Conservation (phyloP, 2,797 vertebrate genomes). For the Melopsittacus undulatus region DNA sequence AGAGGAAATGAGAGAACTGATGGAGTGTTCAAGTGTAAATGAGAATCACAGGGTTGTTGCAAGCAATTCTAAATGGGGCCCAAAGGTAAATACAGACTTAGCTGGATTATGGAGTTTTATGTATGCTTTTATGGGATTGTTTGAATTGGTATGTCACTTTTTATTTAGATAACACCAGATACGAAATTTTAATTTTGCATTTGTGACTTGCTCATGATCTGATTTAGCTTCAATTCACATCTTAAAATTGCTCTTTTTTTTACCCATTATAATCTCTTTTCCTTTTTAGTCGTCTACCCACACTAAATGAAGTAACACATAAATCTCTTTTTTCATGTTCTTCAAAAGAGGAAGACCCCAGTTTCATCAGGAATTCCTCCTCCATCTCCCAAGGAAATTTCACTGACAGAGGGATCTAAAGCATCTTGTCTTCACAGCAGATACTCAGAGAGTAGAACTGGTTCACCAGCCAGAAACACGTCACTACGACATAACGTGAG, state of each 20-base stretch:
- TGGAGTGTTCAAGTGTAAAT: constrained; percentile 65
- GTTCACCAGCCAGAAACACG: constrained; percentile 20
- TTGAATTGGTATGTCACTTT: not conserved
- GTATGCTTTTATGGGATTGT: not conserved
- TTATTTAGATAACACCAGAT: not conserved
- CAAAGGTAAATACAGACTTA: constrained; percentile 15
- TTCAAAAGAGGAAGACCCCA: not conserved
- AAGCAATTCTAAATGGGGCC: not conserved
- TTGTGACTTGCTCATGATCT: not conserved
- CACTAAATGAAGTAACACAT: not conserved
- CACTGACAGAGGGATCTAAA: not conserved
- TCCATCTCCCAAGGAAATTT: not conserved
- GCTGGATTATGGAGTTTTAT: not conserved
- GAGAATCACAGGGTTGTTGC: not conserved
- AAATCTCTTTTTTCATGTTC: not conserved
- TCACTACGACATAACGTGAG: not conserved
- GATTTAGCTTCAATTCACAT: not conserved
- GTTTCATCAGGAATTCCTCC: not conserved
- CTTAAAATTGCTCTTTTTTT: not conserved
- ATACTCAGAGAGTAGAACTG: not conserved
- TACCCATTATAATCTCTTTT: not conserved
- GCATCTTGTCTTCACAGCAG: not conserved
- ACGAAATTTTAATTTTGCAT: not conserved
- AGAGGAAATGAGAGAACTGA: constrained; percentile 77
- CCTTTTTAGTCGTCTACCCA: not conserved